Evolutionary conservation across 1,140 invertebrate species (phyloP), one percentile per base, ranked within the genome.

Genomic region (Pygmarrhopalites habei): DNA sequence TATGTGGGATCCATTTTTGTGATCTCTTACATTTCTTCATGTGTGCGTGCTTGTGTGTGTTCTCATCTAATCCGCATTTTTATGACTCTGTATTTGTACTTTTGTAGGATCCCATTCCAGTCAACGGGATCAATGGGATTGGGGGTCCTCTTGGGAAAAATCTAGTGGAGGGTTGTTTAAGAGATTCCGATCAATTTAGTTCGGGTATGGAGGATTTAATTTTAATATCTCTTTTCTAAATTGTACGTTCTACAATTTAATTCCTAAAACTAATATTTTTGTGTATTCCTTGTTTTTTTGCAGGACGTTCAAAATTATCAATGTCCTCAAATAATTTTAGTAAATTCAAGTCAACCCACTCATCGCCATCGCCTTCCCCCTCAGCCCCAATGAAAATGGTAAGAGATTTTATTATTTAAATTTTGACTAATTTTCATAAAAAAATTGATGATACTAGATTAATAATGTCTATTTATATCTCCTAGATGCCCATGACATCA

Each of bases 351-450:
- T 61, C 69, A 39, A 65, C 53, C 61, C 69, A 71, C 56, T 60
- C 66, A 41, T 68, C 69, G 14, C 66, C 69, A 17, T 71, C 69
- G 17, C 69, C 69, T 15, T 71, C 69, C 15, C 69, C 69, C 7
- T 71, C 66, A 28, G 62, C 69, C 26, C 62, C 69, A n/a, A 63
- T 71, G 57, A 71, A 68, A 64, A 68, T 68, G 69, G 69, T 66
- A 58, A 46, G 68, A 29, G 21, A 3, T 44, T n/a, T 44, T 29
- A 7, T 60, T 21, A 2, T 1, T 49, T 12, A 5, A 39, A 28
- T 59, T 46, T n/a, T n/a, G 14, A 29, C 19, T 47, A n/a, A 30
- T 51, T 29, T 28, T n/a, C 19, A 58, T n/a, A n/a, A 19, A 23
- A 39, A 23, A 2, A 1, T 44, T n/a, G 26, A 3, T 0, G 32